Percentiles rank a stretch among this genome's conserved stretches.
Evolutionary conservation across 2,797 vertebrate species (phyloP).

Genomic region (Glossophaga mutica): DNA sequence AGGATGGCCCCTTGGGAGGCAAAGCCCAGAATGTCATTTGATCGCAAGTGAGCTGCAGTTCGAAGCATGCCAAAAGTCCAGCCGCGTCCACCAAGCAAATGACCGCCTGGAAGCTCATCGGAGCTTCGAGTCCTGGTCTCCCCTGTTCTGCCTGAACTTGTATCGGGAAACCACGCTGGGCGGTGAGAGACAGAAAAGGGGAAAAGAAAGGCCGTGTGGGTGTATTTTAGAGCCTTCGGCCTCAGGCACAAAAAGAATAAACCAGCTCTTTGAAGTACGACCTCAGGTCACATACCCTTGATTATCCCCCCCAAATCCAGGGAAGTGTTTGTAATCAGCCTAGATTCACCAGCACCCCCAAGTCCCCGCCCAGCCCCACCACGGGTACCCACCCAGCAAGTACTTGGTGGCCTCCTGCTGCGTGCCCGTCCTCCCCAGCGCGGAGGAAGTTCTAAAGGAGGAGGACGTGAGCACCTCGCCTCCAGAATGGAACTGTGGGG

Average conservation of each 20-base stretch:
- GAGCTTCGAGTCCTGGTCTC: not conserved
- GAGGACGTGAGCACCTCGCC: fast-evolving
- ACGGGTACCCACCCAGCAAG: not conserved
- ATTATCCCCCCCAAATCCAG: not conserved
- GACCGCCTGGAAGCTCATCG: not conserved
- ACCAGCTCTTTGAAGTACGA: not conserved
- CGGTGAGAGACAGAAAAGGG: not conserved
- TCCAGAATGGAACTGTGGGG: not conserved
- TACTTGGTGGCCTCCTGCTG: not conserved
- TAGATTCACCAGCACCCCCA: not conserved
- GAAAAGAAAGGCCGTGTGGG: not conserved
- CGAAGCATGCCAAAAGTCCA: not conserved
- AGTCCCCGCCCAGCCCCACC: not conserved
- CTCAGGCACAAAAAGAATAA: not conserved
- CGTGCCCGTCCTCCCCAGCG: not conserved
- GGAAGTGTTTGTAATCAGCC: not conserved
- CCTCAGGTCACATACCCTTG: not conserved
- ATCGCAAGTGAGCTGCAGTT: not conserved
- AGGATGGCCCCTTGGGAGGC: not conserved
- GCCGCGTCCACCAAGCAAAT: not conserved
- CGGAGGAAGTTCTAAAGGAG: not conserved
- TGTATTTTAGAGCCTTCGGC: not conserved
- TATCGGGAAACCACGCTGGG: not conserved
- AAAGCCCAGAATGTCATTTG: not conserved
- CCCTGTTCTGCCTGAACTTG: not conserved